These are phyloP conservation scores for Tenualosa thibaudeaui DNA, from an alignment of 2,797 vertebrate species.

Conservation along the genomic window DNA sequence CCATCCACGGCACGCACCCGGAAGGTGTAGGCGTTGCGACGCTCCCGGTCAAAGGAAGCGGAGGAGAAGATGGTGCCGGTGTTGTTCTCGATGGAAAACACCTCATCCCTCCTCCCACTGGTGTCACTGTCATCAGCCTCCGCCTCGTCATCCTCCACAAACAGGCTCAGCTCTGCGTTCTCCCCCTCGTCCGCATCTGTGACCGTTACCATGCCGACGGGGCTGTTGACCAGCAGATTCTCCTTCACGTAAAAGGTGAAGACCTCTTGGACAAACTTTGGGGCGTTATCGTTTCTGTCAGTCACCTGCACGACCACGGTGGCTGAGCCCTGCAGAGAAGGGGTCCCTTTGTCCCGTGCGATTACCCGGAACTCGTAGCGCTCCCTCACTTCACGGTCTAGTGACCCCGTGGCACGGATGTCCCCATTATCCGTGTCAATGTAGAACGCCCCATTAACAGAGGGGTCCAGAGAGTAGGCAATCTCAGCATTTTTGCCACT, in stretches of 20 bases:
- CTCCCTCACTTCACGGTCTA: conserved; percentile 88
- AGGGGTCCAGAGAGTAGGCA: conserved; percentile 85
- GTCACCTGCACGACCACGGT: conserved; percentile 88
- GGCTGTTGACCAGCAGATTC: conserved; percentile 93
- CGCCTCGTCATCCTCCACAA: conserved; percentile 79
- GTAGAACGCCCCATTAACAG: conserved; percentile 80
- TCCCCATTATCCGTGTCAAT: conserved; percentile 91
- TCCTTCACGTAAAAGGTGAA: conserved; percentile 97
- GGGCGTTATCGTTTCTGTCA: conserved; percentile 93
- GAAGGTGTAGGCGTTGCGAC: conserved; percentile 90
- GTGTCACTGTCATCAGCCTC: conserved; percentile 55
- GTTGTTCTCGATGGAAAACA: conserved; percentile 91
- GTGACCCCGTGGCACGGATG: conserved; percentile 79
- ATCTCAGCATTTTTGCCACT: conserved; percentile 93
- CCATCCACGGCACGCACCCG: conserved; percentile 90
- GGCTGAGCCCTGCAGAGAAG: conserved; percentile 85
- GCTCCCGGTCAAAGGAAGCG: conserved; percentile 89
- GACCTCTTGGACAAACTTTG: conserved; percentile 93
- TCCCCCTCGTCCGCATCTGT: conserved; percentile 92
- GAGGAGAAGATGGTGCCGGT: conserved; percentile 96
- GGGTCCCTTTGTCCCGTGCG: conserved; percentile 88
- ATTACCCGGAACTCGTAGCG: conserved; percentile 89
- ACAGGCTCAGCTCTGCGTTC: conserved; percentile 90
- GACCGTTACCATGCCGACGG: conserved; percentile 95
- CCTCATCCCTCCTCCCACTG: conserved; percentile 63